Evolutionary conservation across 2,888 invertebrate genomes (phyloP).

Genomic region (Xestoiulus laeticollis): DNA sequence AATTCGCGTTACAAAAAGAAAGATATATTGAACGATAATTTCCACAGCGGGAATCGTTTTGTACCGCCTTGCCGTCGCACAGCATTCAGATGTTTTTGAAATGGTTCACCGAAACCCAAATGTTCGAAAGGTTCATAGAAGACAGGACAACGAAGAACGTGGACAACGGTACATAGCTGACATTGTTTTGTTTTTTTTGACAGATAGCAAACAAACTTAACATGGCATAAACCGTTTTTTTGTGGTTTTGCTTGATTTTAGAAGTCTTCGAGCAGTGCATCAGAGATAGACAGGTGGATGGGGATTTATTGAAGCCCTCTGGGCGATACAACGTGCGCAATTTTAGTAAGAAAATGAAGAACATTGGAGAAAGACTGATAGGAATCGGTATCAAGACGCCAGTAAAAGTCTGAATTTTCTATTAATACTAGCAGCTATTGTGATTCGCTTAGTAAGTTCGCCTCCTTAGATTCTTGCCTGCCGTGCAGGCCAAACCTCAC

Average conservation of each 20-base stretch:
- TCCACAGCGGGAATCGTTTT: slow-evolving; percentile 76
- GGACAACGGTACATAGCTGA: not conserved
- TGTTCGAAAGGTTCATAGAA: slow-evolving; percentile 76
- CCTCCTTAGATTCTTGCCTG: not conserved
- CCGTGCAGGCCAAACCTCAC: not conserved
- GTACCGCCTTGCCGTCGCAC: slow-evolving; percentile 72
- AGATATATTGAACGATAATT: slow-evolving; percentile 43
- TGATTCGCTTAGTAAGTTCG: not conserved
- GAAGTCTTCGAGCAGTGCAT: slow-evolving; percentile 42
- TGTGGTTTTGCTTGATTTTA: not conserved
- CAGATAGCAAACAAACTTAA: not conserved
- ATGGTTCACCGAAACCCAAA: slow-evolving; percentile 88
- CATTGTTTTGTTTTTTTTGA: not conserved
- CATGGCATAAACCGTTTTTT: not conserved
- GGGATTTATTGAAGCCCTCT: slow-evolving; percentile 32
- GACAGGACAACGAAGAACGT: not conserved
- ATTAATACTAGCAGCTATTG: not conserved
- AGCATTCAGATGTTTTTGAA: slow-evolving; percentile 79
- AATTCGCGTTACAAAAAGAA: not conserved
- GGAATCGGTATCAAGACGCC: slow-evolving; percentile 2
- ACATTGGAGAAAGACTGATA: not conserved
- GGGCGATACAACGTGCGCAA: not conserved
- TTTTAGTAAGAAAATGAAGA: slow-evolving; percentile 21
- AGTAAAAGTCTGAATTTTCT: not conserved
- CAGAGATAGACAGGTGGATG: slow-evolving; percentile 2